Conservation (phyloP, 53 echinoderm and acorn worm species). For the Echinarachnius parma region DNA sequence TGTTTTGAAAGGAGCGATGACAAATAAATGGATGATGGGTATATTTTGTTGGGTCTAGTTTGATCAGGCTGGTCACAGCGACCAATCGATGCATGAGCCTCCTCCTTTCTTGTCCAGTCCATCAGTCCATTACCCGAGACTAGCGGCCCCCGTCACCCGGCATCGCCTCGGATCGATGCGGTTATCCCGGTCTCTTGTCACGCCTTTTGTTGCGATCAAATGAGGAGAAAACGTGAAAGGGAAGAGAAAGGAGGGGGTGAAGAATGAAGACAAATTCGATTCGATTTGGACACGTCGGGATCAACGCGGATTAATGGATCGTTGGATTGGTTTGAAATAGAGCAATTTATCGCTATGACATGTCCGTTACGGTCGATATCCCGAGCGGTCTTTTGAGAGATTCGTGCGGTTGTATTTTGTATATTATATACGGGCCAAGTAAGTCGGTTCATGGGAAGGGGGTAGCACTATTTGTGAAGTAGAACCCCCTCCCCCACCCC, state of each 20-base stretch:
- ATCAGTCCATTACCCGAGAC: slow-evolving; percentile 5
- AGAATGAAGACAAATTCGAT: not conserved
- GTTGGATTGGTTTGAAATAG: not conserved
- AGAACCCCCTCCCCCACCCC: no score
- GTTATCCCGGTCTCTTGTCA: no score
- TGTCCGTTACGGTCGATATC: not conserved
- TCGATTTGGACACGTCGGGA: slow-evolving; percentile 25
- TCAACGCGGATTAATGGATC: not conserved
- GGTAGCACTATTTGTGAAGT: no score
- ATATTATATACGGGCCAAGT: no score
- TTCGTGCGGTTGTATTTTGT: not conserved
- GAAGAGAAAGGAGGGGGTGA: no score
- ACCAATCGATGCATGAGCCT: slow-evolving; percentile 13
- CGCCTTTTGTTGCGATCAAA: slow-evolving; percentile 3
- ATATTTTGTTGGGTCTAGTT: no score
- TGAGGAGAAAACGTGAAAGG: no score
- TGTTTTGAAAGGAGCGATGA: no score
- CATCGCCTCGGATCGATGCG: slow-evolving; percentile 6
- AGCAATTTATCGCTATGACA: slow-evolving; percentile 25
- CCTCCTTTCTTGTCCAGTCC: slow-evolving; percentile 13
- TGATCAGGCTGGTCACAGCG: no score
- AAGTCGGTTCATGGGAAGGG: no score
- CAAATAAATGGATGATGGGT: no score
- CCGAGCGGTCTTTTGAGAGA: not conserved
- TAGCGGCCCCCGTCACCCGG: not conserved